Conservation (phyloP, 2,113 vertebrate genomes). For the Perognathus longimembris region DNA sequence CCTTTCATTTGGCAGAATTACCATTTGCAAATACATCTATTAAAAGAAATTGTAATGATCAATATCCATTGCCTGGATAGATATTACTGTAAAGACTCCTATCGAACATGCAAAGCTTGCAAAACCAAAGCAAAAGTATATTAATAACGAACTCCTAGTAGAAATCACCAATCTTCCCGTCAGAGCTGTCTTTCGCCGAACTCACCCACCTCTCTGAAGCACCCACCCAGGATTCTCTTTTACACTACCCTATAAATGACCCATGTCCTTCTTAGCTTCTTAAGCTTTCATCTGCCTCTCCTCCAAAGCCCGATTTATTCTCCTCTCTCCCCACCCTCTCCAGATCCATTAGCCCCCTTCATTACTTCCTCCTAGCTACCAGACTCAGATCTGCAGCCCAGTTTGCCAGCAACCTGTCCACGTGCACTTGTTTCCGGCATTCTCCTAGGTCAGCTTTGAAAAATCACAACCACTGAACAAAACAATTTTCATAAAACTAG, state of each 20-base stretch:
- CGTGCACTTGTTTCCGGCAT: background rate
- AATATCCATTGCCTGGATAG: conserved; percentile 27
- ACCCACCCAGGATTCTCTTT: background rate
- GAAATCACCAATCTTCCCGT: conserved; percentile 9
- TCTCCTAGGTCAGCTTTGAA: conserved; percentile 15
- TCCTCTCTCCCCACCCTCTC: conserved; percentile 17
- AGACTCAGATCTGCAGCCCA: conserved; percentile 10
- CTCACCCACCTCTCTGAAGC: background rate
- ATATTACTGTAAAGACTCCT: conserved; percentile 23
- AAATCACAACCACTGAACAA: conserved; percentile 24
- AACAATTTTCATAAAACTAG: conserved; percentile 6
- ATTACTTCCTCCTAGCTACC: conserved; percentile 10
- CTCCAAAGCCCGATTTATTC: background rate
- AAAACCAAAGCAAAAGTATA: conserved; percentile 52
- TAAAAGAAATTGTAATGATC: conserved; percentile 48
- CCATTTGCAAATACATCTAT: conserved; percentile 59
- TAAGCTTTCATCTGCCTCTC: conserved; percentile 13
- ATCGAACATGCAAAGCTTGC: conserved; percentile 14
- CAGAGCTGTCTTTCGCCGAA: background rate
- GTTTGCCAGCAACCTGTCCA: background rate
- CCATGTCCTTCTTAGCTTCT: background rate
- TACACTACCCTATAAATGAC: background rate
- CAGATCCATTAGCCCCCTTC: background rate
- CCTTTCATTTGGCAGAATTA: conserved; percentile 53
- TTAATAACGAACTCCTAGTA: background rate